A percentile compares a stretch with the other conserved stretches of the same genome.
Evolutionary conservation across 2,113 vertebrate species (phyloP).

Genomic region (Scopus umbretta): DNA sequence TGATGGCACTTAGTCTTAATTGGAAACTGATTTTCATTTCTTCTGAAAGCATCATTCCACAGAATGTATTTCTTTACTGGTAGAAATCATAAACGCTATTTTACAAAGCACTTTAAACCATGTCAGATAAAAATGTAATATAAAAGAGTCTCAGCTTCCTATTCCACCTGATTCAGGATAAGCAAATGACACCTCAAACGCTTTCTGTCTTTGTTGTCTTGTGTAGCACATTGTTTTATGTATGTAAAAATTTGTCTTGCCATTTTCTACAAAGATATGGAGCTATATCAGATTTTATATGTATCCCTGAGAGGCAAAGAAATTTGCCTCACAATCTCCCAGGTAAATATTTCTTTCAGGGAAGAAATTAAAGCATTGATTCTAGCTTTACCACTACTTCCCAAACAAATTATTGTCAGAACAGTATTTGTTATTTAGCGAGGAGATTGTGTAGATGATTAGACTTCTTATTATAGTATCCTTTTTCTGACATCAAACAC

Average conservation of each 20-base stretch:
- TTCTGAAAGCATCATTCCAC: conserved; percentile 1
- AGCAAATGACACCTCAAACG: background rate
- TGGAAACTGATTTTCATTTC: conserved; percentile 16
- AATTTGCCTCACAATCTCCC: background rate
- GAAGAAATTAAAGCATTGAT: background rate
- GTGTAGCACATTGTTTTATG: background rate
- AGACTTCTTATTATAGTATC: background rate
- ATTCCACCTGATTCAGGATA: background rate
- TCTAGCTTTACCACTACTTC: background rate
- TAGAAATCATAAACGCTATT: background rate
- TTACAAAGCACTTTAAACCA: background rate
- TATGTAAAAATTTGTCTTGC: background rate
- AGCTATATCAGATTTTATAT: background rate
- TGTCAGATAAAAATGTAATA: background rate
- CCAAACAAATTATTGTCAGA: background rate
- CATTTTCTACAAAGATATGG: background rate
- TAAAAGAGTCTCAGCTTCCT: background rate
- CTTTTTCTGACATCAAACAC: background rate
- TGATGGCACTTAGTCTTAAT: conserved; percentile 7
- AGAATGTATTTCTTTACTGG: background rate
- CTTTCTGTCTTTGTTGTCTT: background rate
- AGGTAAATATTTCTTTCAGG: background rate
- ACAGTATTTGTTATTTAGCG: background rate
- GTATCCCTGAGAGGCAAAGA: background rate
- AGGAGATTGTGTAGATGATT: background rate